Percentiles rank a stretch among this genome's conserved stretches.
These are phyloP conservation scores for Dysdera silvatica DNA, from an alignment of 1,140 invertebrate species.

Conservation along the genomic window DNA sequence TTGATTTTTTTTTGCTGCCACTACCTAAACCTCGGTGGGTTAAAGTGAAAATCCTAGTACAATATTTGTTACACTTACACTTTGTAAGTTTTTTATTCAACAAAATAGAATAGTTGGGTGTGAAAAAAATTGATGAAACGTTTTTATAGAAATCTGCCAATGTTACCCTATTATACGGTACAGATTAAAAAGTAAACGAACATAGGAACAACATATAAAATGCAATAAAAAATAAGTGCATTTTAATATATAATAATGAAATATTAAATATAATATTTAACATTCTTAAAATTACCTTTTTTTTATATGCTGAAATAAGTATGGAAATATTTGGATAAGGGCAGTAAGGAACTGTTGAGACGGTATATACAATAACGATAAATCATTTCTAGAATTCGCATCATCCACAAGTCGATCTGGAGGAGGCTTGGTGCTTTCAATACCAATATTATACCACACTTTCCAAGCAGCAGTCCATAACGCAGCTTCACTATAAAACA, in stretches of 20 bases:
- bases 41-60: no score
- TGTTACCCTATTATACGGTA: no score
- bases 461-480: slow-evolving; percentile 72
- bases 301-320: slow-evolving; percentile 82
- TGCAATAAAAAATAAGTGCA: no score
- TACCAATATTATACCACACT: slow-evolving; percentile 76
- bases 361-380: slow-evolving; percentile 66
- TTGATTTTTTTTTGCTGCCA: no score
- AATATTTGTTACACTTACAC: no score
- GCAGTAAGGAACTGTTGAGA: slow-evolving; percentile 87
- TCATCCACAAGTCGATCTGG: slow-evolving; percentile 39
- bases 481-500: slow-evolving; percentile 35
- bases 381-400: slow-evolving; percentile 39
- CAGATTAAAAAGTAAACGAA: no score
- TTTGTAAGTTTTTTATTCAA: no score
- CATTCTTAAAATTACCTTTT: slow-evolving; percentile 39
- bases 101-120: no score
- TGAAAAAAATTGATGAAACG: no score
- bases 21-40: no score
- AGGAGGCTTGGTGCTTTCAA: slow-evolving; percentile 62
- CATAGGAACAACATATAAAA: no score
- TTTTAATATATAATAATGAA: not conserved
- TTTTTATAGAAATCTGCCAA: no score
- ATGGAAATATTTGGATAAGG: slow-evolving; percentile 86
- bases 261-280: slow-evolving; percentile 19